Evolutionary conservation across 2,888 invertebrate species (phyloP), one percentile per base, ranked within the genome.

Genomic region (Tillus elongatus): DNA sequence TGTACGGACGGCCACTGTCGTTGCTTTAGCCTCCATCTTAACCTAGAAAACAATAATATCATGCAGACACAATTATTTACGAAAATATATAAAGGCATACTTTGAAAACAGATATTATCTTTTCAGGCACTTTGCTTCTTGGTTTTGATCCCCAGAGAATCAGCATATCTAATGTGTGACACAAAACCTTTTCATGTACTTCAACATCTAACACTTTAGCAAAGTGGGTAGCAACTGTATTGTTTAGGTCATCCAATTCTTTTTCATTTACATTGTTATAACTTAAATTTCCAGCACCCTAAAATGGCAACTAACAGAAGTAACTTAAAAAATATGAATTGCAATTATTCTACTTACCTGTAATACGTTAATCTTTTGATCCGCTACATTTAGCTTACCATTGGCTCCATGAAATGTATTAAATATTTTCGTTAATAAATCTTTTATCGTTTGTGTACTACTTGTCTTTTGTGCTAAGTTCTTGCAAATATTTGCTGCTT

Each of bases 121-220:
- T 72, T 41, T 73, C 72, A 2, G 85, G 82, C 19, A 83, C 67
- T 42, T 74, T 73, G n/a, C 68, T 72, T 1, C 67, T 66, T 44
- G 82, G 76, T 56, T 79, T 77, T 10, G 63, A 56, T 33, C 82
- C 77, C 95, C 93, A 95, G 13, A 78, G 61, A 4, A 80, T 73
- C 63, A 92, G 74, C 76, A 83, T 82, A 52, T 87, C 81, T 13
- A 93, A 68, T 4, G 86, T 81, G 50, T 79, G 80, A 44, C 85
- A 77, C 35, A 93, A 66, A 1, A 89, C 91, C 56, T 88, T 88
- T 65, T 96, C 95, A 62, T 95, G 92, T 16, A 88, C 87, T 73
- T 96, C 95, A 33, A 75, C 73, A 56, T 88, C 87, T 28, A 95
- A 68, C 28, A 87, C 78, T 60, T 84, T 83, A 14, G 82, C 69